phyloP scores from a whole-genome alignment of 2,797 vertebrate genomes.

The Sciurus carolinensis region DNA sequence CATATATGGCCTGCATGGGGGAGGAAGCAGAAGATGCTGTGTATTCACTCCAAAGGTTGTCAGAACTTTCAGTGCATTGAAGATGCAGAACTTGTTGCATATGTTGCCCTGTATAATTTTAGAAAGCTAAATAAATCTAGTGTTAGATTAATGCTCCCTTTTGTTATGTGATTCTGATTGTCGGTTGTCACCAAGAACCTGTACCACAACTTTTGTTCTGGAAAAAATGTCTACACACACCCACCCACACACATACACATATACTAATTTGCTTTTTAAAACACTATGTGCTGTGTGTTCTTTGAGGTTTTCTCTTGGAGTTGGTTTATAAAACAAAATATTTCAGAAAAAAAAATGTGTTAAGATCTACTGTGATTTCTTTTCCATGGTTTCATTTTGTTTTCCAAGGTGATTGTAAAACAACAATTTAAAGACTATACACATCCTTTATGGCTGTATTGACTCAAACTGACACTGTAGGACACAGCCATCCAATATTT shows the following conservation, averaged over 20 bases:
- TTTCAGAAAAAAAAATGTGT: neutral
- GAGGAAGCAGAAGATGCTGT: neutral
- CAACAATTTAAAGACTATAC: neutral
- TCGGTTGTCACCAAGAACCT: neutral
- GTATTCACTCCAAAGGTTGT: neutral
- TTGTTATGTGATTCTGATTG: neutral
- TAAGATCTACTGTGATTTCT: too few relatives aligned
- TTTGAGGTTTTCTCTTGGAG: neutral
- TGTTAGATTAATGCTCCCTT: neutral
- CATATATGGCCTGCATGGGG: neutral
- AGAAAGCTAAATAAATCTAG: neutral
- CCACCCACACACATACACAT: neutral
- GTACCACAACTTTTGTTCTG: neutral
- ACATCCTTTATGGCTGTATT: neutral
- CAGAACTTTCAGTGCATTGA: neutral
- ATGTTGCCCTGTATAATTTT: neutral
- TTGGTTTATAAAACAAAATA: neutral
- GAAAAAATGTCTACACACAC: neutral
- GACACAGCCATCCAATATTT: neutral
- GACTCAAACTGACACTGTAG: neutral
- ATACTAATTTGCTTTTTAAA: neutral
- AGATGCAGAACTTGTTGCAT: accelerated
- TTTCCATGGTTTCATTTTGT: too few relatives aligned
- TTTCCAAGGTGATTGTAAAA: too few relatives aligned
- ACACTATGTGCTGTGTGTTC: neutral